Evolutionary conservation across 2,797 vertebrate genomes (phyloP).

Genomic region (Thunnus albacares): DNA sequence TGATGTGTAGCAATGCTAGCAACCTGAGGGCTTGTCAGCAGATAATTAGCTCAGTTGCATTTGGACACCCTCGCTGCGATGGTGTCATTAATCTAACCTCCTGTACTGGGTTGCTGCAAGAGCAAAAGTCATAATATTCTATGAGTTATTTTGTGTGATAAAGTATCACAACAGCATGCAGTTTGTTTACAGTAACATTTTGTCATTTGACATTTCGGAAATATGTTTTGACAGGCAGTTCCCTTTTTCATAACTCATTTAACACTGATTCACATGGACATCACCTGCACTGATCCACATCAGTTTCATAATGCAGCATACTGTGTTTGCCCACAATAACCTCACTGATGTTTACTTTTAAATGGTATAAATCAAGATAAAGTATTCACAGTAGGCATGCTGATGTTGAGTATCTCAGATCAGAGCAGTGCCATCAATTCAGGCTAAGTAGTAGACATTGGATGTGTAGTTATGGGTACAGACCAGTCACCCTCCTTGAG

Average conservation of each 20-base stretch:
- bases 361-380: conserved; percentile 3
- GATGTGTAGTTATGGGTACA: conserved; percentile 13
- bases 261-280: neutral
- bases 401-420: conserved; percentile 26
- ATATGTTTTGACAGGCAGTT: neutral
- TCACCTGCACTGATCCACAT: neutral
- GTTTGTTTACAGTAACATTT: neutral
- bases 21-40: conserved; percentile 39
- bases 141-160: conserved; percentile 2
- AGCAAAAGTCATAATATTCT: conserved; percentile 14
- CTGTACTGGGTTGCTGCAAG: conserved; percentile 3
- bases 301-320: neutral
- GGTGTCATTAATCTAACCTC: conserved; percentile 43
- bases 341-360: conserved; percentile 1
- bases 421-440: conserved; percentile 32
- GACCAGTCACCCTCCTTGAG: conserved; percentile 7
- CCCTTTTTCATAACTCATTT: neutral
- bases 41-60: conserved; percentile 57
- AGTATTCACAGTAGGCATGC: conserved; percentile 6
- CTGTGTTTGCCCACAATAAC: conserved; percentile 1
- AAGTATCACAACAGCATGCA: neutral
- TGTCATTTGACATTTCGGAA: neutral
- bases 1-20: conserved; percentile 25
- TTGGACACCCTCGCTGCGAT: conserved; percentile 30
- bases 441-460: conserved; percentile 10